Evolutionary conservation across 1,140 invertebrate species (phyloP).

Genomic region (Trachymyrmex septentrionalis): DNA sequence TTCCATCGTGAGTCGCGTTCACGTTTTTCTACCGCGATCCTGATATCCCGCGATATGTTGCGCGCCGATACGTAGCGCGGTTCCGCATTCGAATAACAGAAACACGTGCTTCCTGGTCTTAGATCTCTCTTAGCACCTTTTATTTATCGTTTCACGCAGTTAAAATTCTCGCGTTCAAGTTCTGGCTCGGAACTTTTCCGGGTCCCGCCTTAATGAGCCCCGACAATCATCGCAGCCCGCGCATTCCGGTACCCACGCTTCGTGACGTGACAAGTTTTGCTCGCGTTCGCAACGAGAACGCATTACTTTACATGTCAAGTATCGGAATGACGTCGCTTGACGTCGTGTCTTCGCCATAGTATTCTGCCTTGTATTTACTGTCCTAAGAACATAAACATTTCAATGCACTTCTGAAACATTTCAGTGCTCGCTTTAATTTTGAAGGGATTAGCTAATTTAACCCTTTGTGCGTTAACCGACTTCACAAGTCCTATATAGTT

Average conservation of each 20-base stretch:
- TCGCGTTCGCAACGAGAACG: slow-evolving; percentile 55
- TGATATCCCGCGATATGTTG: slow-evolving; percentile 59
- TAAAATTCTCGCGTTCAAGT: slow-evolving; percentile 71
- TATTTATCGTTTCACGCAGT: slow-evolving; percentile 80
- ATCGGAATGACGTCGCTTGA: slow-evolving; percentile 21
- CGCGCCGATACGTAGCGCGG: slow-evolving; percentile 58
- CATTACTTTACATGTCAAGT: slow-evolving; percentile 31
- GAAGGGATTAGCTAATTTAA: slow-evolving; percentile 18
- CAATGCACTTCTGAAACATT: slow-evolving; percentile 2
- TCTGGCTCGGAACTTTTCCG: slow-evolving; percentile 65
- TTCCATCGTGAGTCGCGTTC: slow-evolving; percentile 73
- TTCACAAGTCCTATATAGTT: slow-evolving; percentile 30
- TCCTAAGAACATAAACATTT: neutral
- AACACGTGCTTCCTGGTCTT: slow-evolving; percentile 71
- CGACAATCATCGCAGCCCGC: slow-evolving; percentile 59
- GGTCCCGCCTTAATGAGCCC: slow-evolving; percentile 67
- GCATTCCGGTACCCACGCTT: slow-evolving; percentile 75
- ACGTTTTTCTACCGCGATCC: slow-evolving; percentile 67
- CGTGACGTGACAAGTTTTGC: slow-evolving; percentile 29
- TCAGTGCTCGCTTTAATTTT: slow-evolving; percentile 19
- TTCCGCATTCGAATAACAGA: slow-evolving; percentile 69
- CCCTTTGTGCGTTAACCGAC: neutral
- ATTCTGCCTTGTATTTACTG: neutral
- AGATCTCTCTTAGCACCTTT: slow-evolving; percentile 71
- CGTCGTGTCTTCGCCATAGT: neutral